phyloP scores from a whole-genome alignment of 2,888 invertebrate genomes.

The Loripinus fragilis region DNA sequence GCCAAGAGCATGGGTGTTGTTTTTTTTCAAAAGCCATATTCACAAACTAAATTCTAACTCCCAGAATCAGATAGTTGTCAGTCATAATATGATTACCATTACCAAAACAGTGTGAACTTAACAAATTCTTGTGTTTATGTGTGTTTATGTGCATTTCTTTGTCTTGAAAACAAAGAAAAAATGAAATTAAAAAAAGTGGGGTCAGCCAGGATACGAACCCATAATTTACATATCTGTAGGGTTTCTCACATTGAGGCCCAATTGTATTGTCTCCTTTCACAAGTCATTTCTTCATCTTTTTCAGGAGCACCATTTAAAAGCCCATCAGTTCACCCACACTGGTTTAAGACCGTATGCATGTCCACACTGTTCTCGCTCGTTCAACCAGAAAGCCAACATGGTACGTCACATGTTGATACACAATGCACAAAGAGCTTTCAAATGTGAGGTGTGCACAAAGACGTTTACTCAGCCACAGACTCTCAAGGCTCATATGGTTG shows the following conservation, averaged over 20 bases:
- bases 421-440: slow-evolving; percentile 78
- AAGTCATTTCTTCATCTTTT: too few relatives aligned
- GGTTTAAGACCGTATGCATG: slow-evolving; percentile 82
- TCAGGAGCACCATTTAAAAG: slow-evolving; percentile 83
- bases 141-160: too few relatives aligned
- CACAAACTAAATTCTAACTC: too few relatives aligned
- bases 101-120: too few relatives aligned
- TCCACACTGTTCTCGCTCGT: slow-evolving; percentile 80
- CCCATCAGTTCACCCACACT: slow-evolving; percentile 83
- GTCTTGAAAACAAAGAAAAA: neutral
- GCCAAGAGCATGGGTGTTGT: too few relatives aligned
- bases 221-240: neutral
- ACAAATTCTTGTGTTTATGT: too few relatives aligned
- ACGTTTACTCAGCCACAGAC: slow-evolving; percentile 83
- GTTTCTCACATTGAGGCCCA: too few relatives aligned
- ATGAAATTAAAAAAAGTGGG: too few relatives aligned
- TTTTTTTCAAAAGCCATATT: too few relatives aligned
- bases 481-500: slow-evolving; percentile 83
- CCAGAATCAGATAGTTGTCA: too few relatives aligned
- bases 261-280: too few relatives aligned
- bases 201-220: neutral
- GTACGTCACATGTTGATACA: slow-evolving; percentile 83
- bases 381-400: slow-evolving; percentile 84
- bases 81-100: too few relatives aligned
- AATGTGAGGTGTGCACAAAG: slow-evolving; percentile 82